These are phyloP conservation scores for Mustelus asterias DNA, from an alignment of 2,113 vertebrate species.

Conservation along the genomic window DNA sequence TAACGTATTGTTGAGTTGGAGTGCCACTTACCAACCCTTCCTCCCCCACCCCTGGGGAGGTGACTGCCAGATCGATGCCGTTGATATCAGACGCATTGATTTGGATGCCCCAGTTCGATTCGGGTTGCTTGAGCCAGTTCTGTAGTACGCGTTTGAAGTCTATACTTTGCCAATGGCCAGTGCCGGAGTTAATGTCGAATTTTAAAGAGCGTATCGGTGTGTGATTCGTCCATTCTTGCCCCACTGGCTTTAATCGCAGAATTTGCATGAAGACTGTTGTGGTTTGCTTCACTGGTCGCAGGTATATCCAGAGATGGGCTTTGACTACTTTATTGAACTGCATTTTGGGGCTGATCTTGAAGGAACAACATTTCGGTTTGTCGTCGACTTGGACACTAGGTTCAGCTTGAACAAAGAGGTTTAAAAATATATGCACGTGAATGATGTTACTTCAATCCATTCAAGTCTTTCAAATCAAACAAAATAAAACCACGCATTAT, in stretches of 20 bases:
- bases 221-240: constrained; percentile 71
- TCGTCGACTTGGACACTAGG: constrained; percentile 72
- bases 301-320: constrained; percentile 93
- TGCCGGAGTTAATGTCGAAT: constrained; percentile 84
- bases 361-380: constrained; percentile 89
- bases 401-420: constrained; percentile 65
- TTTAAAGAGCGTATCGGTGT: constrained; percentile 92
- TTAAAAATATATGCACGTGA: constrained; percentile 30
- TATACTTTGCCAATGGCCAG: constrained; percentile 91
- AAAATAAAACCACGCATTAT: background rate
- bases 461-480: background rate
- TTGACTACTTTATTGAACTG: constrained; percentile 82
- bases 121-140: constrained; percentile 95
- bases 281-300: constrained; percentile 72
- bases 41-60: constrained; percentile 75
- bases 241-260: constrained; percentile 82
- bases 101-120: constrained; percentile 97
- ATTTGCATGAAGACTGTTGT: constrained; percentile 94
- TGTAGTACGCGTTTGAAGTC: constrained; percentile 91
- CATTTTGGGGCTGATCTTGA: constrained; percentile 86
- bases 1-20: background rate
- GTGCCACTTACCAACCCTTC: constrained; percentile 84
- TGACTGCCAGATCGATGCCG: constrained; percentile 83
- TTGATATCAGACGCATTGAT: constrained; percentile 89
- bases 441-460: background rate